Conservation (phyloP, 2,113 vertebrate species). For the Eupsittula cactorum region DNA sequence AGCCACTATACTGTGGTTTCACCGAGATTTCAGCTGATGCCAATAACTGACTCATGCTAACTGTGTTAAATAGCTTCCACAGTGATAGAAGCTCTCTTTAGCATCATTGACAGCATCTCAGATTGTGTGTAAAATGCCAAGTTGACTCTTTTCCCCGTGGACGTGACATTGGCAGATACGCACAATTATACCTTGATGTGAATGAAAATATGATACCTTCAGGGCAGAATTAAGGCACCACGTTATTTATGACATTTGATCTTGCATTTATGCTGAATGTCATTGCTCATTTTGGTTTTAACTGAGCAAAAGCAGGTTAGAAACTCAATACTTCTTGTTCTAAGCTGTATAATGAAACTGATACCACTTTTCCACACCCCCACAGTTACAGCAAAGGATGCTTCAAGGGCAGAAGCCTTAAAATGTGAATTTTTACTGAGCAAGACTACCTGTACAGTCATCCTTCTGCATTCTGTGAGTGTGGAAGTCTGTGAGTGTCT, state of each 20-base stretch:
- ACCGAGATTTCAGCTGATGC: neutral
- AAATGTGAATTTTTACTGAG: neutral
- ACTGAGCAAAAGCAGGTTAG: neutral
- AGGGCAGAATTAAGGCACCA: neutral
- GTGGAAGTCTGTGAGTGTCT: neutral
- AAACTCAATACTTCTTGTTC: neutral
- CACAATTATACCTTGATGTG: neutral
- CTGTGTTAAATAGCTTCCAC: neutral
- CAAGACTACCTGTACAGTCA: neutral
- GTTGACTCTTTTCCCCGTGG: rapidly evolving
- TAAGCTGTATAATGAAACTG: neutral
- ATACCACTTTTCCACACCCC: neutral
- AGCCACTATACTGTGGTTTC: neutral
- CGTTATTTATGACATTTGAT: neutral
- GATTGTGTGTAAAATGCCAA: neutral
- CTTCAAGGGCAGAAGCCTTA: neutral
- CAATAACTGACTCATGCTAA: neutral
- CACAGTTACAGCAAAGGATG: neutral
- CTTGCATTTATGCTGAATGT: neutral
- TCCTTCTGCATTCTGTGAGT: neutral
- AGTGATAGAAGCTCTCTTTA: neutral
- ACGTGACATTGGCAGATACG: neutral
- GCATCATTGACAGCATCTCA: neutral
- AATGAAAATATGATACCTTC: neutral
- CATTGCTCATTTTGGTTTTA: neutral